Conservation (phyloP, 2,113 vertebrate genomes). For the Ciconia stormi region DNA sequence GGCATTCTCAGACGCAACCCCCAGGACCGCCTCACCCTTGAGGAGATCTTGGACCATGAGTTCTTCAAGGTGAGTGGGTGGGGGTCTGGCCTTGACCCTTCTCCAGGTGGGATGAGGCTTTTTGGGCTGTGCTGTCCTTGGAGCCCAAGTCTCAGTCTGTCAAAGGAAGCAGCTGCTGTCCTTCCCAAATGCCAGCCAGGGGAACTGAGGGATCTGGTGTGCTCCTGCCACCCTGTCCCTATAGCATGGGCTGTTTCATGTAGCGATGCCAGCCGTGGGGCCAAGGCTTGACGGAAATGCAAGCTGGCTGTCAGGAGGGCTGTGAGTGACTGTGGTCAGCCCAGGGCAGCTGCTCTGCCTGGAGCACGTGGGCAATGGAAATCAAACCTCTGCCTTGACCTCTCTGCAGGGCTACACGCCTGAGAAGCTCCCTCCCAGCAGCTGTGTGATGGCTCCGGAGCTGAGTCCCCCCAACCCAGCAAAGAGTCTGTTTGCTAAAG, state of each 20-base stretch:
- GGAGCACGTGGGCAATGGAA: not conserved
- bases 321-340: not conserved
- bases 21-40: slow-evolving; percentile 86
- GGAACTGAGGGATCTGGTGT: not conserved
- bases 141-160: not conserved
- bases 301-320: slow-evolving; percentile 31
- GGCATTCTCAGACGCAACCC: slow-evolving; percentile 89
- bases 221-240: not conserved
- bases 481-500: slow-evolving; percentile 92
- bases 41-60: slow-evolving; percentile 93
- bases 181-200: not conserved
- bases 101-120: not conserved
- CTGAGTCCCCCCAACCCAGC: slow-evolving; percentile 90
- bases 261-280: not conserved
- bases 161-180: not conserved
- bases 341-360: not conserved
- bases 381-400: not conserved
- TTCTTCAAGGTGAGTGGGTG: slow-evolving; percentile 89
- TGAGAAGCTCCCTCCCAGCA: slow-evolving; percentile 90
- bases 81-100: not conserved
- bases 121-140: not conserved
- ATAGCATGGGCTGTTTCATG: not conserved
- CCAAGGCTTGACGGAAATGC: not conserved
- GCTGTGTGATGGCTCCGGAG: slow-evolving; percentile 91
- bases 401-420: slow-evolving; percentile 89